Base-by-base conservation (phyloP, 1,140 invertebrate species). In the Philotrypesis tridentata region DNA sequence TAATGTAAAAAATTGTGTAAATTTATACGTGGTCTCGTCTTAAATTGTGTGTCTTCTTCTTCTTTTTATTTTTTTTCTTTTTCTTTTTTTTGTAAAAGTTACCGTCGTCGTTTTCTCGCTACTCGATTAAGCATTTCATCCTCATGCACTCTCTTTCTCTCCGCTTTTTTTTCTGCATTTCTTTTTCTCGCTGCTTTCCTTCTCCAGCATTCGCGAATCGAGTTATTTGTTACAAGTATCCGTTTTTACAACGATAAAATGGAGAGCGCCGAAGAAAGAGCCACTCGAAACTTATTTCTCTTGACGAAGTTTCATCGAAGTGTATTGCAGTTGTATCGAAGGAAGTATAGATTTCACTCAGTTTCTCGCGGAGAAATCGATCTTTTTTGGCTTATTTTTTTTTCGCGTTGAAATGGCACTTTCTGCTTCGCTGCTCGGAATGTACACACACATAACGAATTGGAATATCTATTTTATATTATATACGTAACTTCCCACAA, bases 1-100 rank as follows among this genome's bases (percentile, higher is more conserved):
- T n/a, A 85, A 87, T 85, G 85, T 88, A 88, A 87, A 88, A 88
- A 88, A 87, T 86, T 48, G 83, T 88, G 85, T 87, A 88, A 88
- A 88, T 87, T 85, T 82, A 87, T 85, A 84, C 80, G 63, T 85
- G 86, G 82, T 87, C 76, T 87, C 76, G 78, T 79, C 82, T 85
- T 73, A 60, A 29, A 83, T 78, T 82, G 84, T 82, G n/a, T 84
- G 74, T 12, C 9, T 37, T 37, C 9, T 37, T 3, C 33, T 37
- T 37, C n/a, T n/a, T n/a, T n/a, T n/a, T n/a, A n/a, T n/a, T n/a
- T n/a, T n/a, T n/a, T n/a, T n/a, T n/a, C n/a, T n/a, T 72, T 70
- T 82, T 60, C 14, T 67, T 78, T 78, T 78, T 23, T 68, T 68
- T 25, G 65, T 70, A 74, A 68, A 75, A 68, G 43, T 25, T 55